phyloP scores from a whole-genome alignment of 2,113 vertebrate genomes.

The Grammatotria lemairii region DNA sequence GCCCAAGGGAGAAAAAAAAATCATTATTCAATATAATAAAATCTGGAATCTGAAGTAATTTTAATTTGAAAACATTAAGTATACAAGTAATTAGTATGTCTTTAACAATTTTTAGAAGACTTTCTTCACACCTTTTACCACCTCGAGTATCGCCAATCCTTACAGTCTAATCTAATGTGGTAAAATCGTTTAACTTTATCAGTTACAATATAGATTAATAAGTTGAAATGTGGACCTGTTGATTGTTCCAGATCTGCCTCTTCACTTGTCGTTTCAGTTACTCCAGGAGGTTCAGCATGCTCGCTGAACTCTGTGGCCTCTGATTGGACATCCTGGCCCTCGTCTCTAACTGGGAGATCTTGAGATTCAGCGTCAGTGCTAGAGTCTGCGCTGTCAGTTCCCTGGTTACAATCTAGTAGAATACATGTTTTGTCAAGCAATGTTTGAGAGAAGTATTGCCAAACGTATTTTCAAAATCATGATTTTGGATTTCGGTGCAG shows the following conservation, averaged over 20 bases:
- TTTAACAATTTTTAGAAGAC: background rate
- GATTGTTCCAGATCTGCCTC: slow-evolving; percentile 36
- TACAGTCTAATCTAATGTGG: background rate
- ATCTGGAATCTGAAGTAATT: background rate
- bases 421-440: background rate
- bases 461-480: background rate
- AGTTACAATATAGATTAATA: background rate
- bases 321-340: background rate
- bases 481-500: background rate
- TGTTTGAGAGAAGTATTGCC: background rate
- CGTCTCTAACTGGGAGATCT: background rate
- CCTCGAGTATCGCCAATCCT: fast-evolving
- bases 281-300: background rate
- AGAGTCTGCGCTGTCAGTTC: background rate
- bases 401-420: background rate
- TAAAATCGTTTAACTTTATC: background rate
- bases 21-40: background rate
- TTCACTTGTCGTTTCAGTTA: background rate
- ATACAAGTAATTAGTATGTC: background rate
- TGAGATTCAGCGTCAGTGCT: background rate
- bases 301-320: background rate
- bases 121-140: background rate
- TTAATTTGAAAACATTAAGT: background rate
- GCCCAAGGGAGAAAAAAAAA: background rate
- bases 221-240: slow-evolving; percentile 27